Percentiles rank a stretch among this genome's conserved stretches.
Conservation (phyloP, 23 tunicate genomes). For the Ciona savignyi region DNA sequence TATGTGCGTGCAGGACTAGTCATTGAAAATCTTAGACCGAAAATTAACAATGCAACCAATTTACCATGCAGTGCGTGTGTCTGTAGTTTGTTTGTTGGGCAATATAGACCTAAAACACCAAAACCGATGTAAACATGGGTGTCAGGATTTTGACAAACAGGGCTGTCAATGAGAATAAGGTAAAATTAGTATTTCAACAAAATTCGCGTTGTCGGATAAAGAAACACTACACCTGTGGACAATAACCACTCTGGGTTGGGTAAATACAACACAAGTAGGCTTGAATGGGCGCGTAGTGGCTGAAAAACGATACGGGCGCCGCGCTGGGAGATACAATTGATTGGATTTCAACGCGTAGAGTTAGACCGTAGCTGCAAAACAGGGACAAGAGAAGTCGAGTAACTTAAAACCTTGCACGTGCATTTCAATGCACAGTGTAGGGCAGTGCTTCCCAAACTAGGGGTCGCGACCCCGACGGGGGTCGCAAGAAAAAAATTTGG, state of each 20-base stretch:
- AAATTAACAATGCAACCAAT: no score
- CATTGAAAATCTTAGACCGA: no score
- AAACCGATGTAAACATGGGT: neutral
- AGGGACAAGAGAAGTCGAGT: neutral
- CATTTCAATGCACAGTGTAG: neutral
- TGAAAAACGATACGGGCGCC: neutral
- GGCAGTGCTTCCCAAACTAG: no score
- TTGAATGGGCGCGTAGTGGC: neutral
- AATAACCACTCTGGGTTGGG: neutral
- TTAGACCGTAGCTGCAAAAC: neutral
- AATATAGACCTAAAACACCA: neutral
- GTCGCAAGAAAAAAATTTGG: no score
- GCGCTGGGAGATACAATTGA: neutral
- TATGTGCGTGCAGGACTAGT: neutral
- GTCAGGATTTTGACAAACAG: neutral
- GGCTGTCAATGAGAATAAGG: neutral
- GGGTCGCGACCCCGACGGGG: no score
- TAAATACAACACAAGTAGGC: neutral
- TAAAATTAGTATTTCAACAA: neutral
- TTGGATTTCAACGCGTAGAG: neutral
- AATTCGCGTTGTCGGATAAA: neutral
- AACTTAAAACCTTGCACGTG: neutral
- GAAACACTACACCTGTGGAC: neutral
- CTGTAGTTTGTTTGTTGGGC: neutral
- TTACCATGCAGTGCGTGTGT: no score